Percentiles rank a stretch among this genome's conserved stretches.
Conservation (phyloP, 2,797 vertebrate species). For the Myripristis murdjan region DNA sequence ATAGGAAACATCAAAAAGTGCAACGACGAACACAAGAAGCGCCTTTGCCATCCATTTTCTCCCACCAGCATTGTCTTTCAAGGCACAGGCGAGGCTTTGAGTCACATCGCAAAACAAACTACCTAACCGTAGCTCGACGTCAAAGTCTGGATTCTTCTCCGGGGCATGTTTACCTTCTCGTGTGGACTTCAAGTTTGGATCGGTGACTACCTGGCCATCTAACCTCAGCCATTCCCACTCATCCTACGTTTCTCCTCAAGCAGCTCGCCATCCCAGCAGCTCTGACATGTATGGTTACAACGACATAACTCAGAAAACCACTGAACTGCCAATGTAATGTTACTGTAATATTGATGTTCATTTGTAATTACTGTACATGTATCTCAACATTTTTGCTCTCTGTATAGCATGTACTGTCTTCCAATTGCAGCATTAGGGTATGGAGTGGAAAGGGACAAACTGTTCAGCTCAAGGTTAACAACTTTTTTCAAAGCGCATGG, state of each 20-base stretch:
- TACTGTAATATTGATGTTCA: conserved; percentile 25
- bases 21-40: conserved; percentile 80
- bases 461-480: neutral
- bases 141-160: conserved; percentile 52
- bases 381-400: conserved; percentile 34
- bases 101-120: conserved; percentile 39
- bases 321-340: conserved; percentile 55
- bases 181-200: conserved; percentile 30
- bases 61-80: conserved; percentile 90
- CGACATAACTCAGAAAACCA: conserved; percentile 32
- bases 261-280: conserved; percentile 14
- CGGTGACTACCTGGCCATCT: conserved; percentile 42
- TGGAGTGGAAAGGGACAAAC: neutral
- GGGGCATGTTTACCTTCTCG: conserved; percentile 31
- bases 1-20: conserved; percentile 48
- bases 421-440: conserved; percentile 50
- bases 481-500: conserved; percentile 1
- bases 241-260: conserved; percentile 22
- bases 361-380: conserved; percentile 56
- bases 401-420: conserved; percentile 76
- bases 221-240: conserved; percentile 37
- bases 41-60: conserved; percentile 84
- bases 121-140: conserved; percentile 31
- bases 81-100: conserved; percentile 43
- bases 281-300: conserved; percentile 27